Base-by-base conservation (phyloP, 2,113 vertebrate species). In the Burhinus bistriatus region DNA sequence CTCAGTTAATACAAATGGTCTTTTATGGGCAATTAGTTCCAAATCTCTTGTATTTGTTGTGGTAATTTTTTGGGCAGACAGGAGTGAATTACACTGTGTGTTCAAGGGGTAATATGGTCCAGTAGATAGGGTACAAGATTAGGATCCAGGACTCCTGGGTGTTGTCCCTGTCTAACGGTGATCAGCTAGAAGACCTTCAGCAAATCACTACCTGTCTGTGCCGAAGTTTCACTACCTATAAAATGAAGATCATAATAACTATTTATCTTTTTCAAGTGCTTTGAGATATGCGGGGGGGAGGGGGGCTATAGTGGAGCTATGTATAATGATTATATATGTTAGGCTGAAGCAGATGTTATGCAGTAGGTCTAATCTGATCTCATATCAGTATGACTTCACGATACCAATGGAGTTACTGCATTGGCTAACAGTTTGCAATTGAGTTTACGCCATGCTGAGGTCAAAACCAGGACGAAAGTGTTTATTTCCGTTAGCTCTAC, bases 31-130 rank as follows among this genome's bases (percentile, higher is more conserved):
- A 66, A 40, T 54, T 64, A 47, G 42, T 57, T 79, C 62, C 72
- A 71, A 36, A 61, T 83, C 68, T 83, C 71, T 83, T 69, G 26
- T 89, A 25, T 73, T 61, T 65, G 40, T 62, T 45, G 44, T 79
- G n/a, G 66, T 69, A 9, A 34, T 59, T 44, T 30, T 62, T 75
- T 30, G 30, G 54, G 59, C 59, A 69, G 76, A 47, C 61, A n/a
- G 71, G 78, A 72, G 23, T n/a, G 71, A 40, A 8, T 21, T 4
- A 4, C 66, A 15, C 23, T 4, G 49, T 3, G 71, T 36, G 36
- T 9, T 9, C 9, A 1, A 4, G 65, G n/a, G 54, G 59, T 13
- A 9, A 17, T 1, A 0, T 0, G n/a, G 65, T 6, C 30, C 49
- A 6, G 45, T 6, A 23, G 52, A 13, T 1, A 27, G 42, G 49